Conservation (phyloP, 2,113 vertebrate species). For the Scolopax mira region DNA sequence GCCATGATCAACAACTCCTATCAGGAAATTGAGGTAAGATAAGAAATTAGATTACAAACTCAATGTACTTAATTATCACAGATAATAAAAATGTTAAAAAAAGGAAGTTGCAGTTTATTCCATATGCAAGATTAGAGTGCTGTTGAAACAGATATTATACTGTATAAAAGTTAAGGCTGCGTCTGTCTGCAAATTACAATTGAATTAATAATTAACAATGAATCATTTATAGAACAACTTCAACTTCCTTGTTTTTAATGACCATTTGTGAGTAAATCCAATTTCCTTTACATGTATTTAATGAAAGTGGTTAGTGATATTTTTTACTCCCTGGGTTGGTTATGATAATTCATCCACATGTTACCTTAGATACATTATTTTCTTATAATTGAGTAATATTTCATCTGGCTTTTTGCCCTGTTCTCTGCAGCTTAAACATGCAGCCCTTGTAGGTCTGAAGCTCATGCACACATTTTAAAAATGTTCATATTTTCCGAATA, state of each 20-base stretch:
- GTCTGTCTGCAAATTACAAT: neutral
- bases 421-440: neutral
- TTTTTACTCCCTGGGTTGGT: neutral
- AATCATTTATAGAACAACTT: neutral
- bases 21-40: constrained; percentile 95
- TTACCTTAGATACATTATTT: neutral
- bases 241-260: neutral
- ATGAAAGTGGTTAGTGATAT: neutral
- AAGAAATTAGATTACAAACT: neutral
- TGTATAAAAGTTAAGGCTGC: neutral
- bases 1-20: constrained; percentile 99
- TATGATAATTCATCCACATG: neutral
- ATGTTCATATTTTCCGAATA: neutral
- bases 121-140: neutral
- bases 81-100: neutral
- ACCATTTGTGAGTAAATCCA: neutral
- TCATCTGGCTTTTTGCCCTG: neutral
- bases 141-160: neutral
- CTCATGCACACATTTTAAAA: neutral
- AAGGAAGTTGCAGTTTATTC: neutral
- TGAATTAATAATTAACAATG: neutral
- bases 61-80: neutral
- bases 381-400: neutral
- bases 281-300: neutral
- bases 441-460: neutral